Base-by-base conservation (phyloP, 2,888 invertebrate species). In the Eulithis prunata region DNA sequence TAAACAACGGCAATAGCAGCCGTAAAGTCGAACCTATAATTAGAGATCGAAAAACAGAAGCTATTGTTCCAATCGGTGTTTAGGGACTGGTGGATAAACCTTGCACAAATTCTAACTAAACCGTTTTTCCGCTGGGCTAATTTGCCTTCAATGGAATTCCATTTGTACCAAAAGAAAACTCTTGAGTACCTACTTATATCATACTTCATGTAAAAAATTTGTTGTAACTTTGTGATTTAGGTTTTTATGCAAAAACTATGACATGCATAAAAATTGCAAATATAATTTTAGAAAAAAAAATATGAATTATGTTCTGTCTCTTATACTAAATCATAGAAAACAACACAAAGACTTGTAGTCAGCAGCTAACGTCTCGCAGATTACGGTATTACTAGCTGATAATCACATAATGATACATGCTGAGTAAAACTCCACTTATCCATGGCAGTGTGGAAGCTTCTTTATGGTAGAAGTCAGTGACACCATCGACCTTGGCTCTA, bases 401-500 rank as follows among this genome's bases (percentile, higher is more conserved):
- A 51, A 51, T 56, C 36, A 45, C 38, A 61, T 53, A 49, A 46
- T 45, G 10, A 8, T 6, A 32, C 41, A 52, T 62, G 54, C 47
- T 57, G 45, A 43, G n/a, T 53, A 45, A 54, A 57, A 57, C 57
- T 57, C 57, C 52, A 57, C 21, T 49, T 54, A 28, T 47, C 47
- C 46, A 61, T 55, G 46, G 32, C 8, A 51, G 3, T 54, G 21
- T 21, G 6, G 32, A 32, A 32, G 32, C 32, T 5, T 41, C 10
- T 41, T 8, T 41, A 41, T 41, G 41, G 10, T 49, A 71, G 57
- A 60, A 75, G 71, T 71, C 74, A 79, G 78, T 81, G 79, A 78
- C 71, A 64, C 68, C 47, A 63, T 45, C 76, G 86, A 80, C 90
- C 90, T 90, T 89, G 88, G 76, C 74, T 77, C 74, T 73, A 74